Base-by-base conservation (phyloP, 1,140 invertebrate genomes). In the Magallana gigas region DNA sequence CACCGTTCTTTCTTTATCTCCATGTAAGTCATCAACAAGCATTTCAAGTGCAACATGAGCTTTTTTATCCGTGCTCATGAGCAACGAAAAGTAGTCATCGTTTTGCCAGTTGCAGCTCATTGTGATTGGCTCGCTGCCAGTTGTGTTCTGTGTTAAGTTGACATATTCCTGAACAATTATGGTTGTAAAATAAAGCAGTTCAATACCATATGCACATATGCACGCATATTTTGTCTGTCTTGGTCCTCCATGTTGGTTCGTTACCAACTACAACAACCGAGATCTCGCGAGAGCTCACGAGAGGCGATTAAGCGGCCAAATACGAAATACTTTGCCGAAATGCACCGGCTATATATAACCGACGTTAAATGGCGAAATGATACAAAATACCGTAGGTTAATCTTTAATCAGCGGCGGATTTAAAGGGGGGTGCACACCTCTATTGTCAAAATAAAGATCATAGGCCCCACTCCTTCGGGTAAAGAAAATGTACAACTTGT, bases 1-100 rank as follows among this genome's bases (percentile, higher is more conserved):
- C 14, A 95, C 92, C 16, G 94, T 94, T 48, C 88, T 88, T 36
- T 95, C 94, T 88, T 94, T 94, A 23, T 93, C 92, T 16, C 91
- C 84, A 89, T 95, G 94, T 14, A 95, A 86, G 91, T 95, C 94
- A 88, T 95, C 93, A 8, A 95, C 93, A 58, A 94, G 90, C 90
- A 93, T 92, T 92, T 94, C 94, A 68, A 94, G 86, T 16, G 93
- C 93, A 6, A 88, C 80, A 71, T 92, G 90, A 23, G 93, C 89
- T 48, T 89, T 86, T 85, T 91, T 92, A 71, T 94, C 92, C 8
- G 81, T 86, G 59, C 88, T 84, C 88, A 94, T 92, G 60, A 94
- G 88, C 56, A 90, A 9, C 16, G 92, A 88, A 88, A 94, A 94
- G 88, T 94, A 94, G 85, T 94, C 93, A 56, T 91, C 91, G 81